Evolutionary conservation across 2,888 invertebrate genomes (phyloP), one percentile per base, ranked within the genome.

Genomic region (Xanthorhoe spadicearia): DNA sequence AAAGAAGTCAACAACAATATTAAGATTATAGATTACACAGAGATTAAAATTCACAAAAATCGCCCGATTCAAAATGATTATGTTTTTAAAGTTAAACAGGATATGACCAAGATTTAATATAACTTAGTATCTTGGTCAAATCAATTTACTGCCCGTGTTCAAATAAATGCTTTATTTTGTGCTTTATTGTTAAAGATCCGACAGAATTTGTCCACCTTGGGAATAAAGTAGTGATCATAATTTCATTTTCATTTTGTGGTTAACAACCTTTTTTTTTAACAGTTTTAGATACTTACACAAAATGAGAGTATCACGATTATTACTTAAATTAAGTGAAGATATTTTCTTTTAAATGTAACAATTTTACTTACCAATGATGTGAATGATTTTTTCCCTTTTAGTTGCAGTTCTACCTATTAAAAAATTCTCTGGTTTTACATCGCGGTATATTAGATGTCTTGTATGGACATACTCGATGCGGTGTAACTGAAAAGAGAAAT

Each of bases 401-500:
- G 97, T 98, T 91, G 98, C 97, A 94, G 97, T 97, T 94, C 99
- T 96, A 90, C 99, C 99, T 94, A 99, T 98, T 91, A 99, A 96
- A 95, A 99, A 99, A 94, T 99, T 99, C 94, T 99, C 99, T 82
- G 99, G 99, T 93, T 99, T 99, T 73, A 99, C 98, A 94, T 99
- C 99, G 85, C 99, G 96, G 94, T 99, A 99, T 94, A 99, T 99
- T 90, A 99, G 96, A 94, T 99, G 98, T 93, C 99, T 98, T 89
- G 98, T 97, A 94, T 99, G 99, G 85, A 99, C 99, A 94, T 98
- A 99, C 95, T 99, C 99, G 95, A 99, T 99, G 94, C 99, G 97
- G 94, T 98, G 97, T 93, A 99, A 95, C 98, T 98, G 95, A 77
- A 95, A 73, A 7, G 1, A 59, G 46, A 68, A 67, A 59, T 53